A percentile compares a stretch with the other conserved stretches of the same genome.
These are phyloP conservation scores for Junonia oenone DNA, from an alignment of 2,888 invertebrate genomes.

Conservation along the genomic window DNA sequence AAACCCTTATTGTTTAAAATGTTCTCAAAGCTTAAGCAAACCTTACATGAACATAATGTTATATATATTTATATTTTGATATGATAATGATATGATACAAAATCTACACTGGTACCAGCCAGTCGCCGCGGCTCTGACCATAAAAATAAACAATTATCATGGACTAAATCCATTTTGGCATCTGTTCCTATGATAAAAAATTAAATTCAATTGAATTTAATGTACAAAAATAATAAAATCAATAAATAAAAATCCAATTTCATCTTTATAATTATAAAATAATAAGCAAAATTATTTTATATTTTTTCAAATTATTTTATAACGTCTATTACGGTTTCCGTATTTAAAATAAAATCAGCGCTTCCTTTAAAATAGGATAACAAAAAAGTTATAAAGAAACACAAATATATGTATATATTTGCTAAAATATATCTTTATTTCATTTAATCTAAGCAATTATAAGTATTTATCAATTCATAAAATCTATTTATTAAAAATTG, in stretches of 20 bases:
- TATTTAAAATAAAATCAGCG: no score
- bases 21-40: slow-evolving; percentile 38
- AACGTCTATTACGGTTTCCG: no score
- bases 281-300: no score
- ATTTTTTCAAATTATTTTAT: no score
- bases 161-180: not conserved
- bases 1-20: slow-evolving; percentile 7
- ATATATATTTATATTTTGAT: slow-evolving; percentile 56
- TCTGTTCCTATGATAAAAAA: no score
- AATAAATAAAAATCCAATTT: not conserved
- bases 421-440: not conserved
- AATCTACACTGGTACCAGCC: slow-evolving; percentile 71
- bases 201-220: no score
- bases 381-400: no score
- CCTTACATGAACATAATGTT: slow-evolving; percentile 42
- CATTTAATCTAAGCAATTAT: no score
- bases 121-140: slow-evolving; percentile 46
- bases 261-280: no score
- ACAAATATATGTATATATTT: not conserved
- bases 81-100: slow-evolving; percentile 78
- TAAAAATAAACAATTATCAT: slow-evolving; percentile 27
- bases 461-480: not conserved
- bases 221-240: no score
- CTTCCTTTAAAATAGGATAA: no score
- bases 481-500: slow-evolving; percentile 26